Conservation (phyloP, 2,113 vertebrate genomes). For the Speoplatyrhinus poulsoni region DNA sequence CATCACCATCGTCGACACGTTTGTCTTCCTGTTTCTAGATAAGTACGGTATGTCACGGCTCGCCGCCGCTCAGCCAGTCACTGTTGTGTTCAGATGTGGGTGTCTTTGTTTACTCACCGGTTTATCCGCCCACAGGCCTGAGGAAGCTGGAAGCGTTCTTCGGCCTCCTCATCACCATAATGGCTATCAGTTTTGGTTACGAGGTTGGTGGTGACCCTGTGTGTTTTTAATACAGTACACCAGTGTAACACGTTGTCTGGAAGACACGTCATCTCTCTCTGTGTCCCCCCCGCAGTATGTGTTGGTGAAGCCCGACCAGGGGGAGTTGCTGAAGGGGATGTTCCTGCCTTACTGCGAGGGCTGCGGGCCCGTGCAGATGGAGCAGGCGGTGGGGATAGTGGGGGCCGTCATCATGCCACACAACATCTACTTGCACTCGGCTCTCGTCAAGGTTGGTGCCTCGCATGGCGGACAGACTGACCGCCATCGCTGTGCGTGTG, state of each 20-base stretch:
- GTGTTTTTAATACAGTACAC: not conserved
- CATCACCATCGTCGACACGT: constrained; percentile 94
- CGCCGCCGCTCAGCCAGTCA: not conserved
- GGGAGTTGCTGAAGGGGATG: constrained; percentile 85
- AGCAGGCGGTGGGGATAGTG: constrained; percentile 94
- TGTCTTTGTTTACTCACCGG: constrained; percentile 2
- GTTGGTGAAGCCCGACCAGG: constrained; percentile 84
- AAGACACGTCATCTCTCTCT: too few species aligned
- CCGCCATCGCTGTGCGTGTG: too few species aligned
- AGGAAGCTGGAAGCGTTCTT: constrained; percentile 95
- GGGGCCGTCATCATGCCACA: constrained; percentile 98
- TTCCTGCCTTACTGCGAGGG: constrained; percentile 86
- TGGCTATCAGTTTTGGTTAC: constrained; percentile 94
- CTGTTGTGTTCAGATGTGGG: too few species aligned
- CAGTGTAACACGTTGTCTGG: not conserved
- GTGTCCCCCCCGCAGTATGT: constrained; percentile 77
- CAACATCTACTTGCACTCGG: constrained; percentile 97
- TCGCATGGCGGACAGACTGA: too few species aligned
- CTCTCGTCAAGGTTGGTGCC: constrained; percentile 88
- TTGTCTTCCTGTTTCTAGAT: constrained; percentile 94
- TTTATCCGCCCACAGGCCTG: constrained; percentile 74
- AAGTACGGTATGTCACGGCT: constrained; percentile 85
- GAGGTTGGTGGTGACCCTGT: constrained; percentile 77
- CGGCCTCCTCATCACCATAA: constrained; percentile 91
- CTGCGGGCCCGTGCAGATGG: constrained; percentile 82